phyloP scores from a whole-genome alignment of 2,113 vertebrate species.

The Gymnocephalus cernua region DNA sequence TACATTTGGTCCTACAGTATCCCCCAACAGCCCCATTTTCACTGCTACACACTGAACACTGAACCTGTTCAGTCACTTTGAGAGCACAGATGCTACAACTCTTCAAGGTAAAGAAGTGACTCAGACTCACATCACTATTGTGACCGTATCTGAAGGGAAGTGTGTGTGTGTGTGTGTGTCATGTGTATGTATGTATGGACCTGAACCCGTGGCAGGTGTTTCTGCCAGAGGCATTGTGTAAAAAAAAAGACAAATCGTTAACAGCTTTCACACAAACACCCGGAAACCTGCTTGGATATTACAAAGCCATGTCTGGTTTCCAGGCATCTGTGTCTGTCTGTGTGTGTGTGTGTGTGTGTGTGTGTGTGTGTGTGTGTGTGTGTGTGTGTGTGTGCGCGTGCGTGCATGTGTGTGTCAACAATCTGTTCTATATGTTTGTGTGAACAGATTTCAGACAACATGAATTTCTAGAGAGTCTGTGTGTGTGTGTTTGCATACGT shows the following conservation, averaged over 20 bases:
- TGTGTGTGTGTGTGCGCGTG: too few species aligned
- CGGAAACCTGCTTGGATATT: conserved; percentile 40
- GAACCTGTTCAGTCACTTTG: conserved; percentile 3
- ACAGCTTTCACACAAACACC: conserved; percentile 53
- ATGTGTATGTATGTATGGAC: conserved; percentile 7
- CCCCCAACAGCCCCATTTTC: neutral
- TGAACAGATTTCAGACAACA: too few species aligned
- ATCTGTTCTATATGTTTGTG: too few species aligned
- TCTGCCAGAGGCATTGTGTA: conserved; percentile 5
- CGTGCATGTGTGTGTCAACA: conserved; percentile 34
- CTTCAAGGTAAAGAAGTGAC: conserved; percentile 6
- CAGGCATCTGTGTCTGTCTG: too few species aligned
- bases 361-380: too few species aligned
- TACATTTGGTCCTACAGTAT: neutral
- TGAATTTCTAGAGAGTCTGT: too few species aligned
- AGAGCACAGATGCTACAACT: neutral
- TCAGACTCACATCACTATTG: neutral
- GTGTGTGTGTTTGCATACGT: neutral
- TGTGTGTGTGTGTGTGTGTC: conserved; percentile 16
- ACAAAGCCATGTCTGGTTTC: conserved; percentile 36
- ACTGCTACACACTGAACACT: neutral
- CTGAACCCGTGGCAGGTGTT: too few species aligned
- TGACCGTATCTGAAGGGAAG: conserved; percentile 16
- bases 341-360: too few species aligned
- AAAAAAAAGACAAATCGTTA: conserved; percentile 41